Evolutionary conservation across 2,888 invertebrate species (phyloP), one percentile per base, ranked within the genome.

Genomic region (Cotesia congregata): DNA sequence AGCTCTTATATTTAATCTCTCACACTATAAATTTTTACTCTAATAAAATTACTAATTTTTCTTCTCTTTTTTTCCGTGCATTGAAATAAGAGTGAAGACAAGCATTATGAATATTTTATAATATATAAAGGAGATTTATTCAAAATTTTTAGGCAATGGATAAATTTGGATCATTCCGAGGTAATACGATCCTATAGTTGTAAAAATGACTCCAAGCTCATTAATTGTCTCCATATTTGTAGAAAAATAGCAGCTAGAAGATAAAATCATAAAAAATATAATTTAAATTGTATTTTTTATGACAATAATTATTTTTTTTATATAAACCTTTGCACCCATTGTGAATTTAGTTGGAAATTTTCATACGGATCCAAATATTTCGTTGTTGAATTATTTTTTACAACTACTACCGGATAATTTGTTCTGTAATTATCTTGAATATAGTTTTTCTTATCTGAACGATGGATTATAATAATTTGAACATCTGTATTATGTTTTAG

Each of bases 111-210:
- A n/a, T n/a, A n/a, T n/a, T n/a, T n/a, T n/a, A n/a, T n/a, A n/a
- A n/a, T n/a, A n/a, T n/a, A n/a, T n/a, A n/a, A n/a, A n/a, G n/a
- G n/a, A n/a, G n/a, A 20, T 20, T 41, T 64, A 30, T 38, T 20
- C 1, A 67, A 12, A 6, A 60, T 67, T 50, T 4, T 1, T 9
- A 1, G 74, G 74, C 69, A 80, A 82, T 60, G 83, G 82, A 74
- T 86, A 83, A 17, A 89, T 76, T 74, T 83, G 76, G 17, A 89
- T 83, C 77, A 88, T 84, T 5, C 89, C 89, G 69, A 89, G 78
- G 69, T 86, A 87, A 72, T 84, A 86, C 41, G 77, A 82, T 69
- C 86, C 85, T 59, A 76, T 68, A 15, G 50, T 72, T 3, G 82
- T 71, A 62, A 88, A 84, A 1, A 84, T 81, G 2, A 89, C 77